Conservation (phyloP, 1,140 invertebrate species). For the Zaprionus gabonicus region DNA sequence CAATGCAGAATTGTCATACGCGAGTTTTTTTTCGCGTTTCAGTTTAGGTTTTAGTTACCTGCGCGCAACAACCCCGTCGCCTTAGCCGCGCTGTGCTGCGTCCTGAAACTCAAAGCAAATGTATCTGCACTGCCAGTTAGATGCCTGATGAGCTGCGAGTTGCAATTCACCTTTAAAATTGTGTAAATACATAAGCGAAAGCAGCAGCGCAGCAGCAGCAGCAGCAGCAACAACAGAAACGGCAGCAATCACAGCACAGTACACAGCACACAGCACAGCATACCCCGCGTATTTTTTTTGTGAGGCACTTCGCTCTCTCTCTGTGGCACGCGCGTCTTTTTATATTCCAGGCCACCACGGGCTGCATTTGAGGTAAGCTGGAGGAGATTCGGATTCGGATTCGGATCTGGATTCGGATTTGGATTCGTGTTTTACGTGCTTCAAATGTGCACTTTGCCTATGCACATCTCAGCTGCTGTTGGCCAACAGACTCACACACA, state of each 20-base stretch:
- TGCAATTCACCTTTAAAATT: conserved; percentile 24
- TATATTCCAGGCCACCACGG: conserved; percentile 29
- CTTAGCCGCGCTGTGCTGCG: conserved; percentile 38
- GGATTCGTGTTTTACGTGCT: conserved; percentile 30
- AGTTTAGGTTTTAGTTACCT: conserved; percentile 76
- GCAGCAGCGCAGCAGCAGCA: conserved; percentile 28
- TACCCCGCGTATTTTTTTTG: conserved; percentile 31
- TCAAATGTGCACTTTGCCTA: conserved; percentile 44
- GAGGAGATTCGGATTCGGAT: conserved; percentile 3
- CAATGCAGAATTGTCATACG: conserved; percentile 66
- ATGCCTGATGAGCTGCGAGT: conserved; percentile 1
- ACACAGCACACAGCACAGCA: conserved; percentile 3
- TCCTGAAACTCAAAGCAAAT: conserved; percentile 44
- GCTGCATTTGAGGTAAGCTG: conserved; percentile 39
- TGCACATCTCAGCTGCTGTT: conserved; percentile 69
- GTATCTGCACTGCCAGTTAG: conserved; percentile 1
- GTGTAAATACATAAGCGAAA: conserved; percentile 44
- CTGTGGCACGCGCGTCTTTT: conserved; percentile 35
- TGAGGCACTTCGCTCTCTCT: conserved; percentile 10
- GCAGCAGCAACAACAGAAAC: conserved; percentile 4
- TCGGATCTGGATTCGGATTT: background rate
- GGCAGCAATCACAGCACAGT: background rate
- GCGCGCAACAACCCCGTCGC: conserved; percentile 73
- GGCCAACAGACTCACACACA: conserved; percentile 48
- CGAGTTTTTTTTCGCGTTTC: conserved; percentile 78